phyloP scores from a whole-genome alignment of 2,888 invertebrate genomes.

The Cryptus armator region DNA sequence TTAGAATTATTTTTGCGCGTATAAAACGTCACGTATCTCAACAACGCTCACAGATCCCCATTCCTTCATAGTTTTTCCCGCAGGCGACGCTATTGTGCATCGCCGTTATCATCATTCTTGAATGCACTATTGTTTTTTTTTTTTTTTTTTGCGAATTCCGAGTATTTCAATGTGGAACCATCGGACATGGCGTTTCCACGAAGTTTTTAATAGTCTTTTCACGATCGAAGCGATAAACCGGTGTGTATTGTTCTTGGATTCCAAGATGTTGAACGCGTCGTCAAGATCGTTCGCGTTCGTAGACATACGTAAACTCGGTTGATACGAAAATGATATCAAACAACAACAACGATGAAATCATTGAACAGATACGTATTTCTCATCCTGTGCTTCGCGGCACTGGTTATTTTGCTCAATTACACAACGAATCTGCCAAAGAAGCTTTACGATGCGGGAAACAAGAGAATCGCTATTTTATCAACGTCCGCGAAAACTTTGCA shows the following conservation, averaged over 20 bases:
- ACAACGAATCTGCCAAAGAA: slow-evolving; percentile 78
- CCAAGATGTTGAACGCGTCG: slow-evolving; percentile 34
- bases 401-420: slow-evolving; percentile 80
- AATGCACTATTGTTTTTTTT: not conserved
- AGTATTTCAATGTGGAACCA: slow-evolving; percentile 12
- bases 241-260: not conserved
- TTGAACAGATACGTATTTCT: slow-evolving; percentile 79
- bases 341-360: slow-evolving; percentile 79
- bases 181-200: slow-evolving; percentile 41
- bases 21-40: not conserved
- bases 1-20: not conserved
- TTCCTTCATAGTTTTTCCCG: not conserved
- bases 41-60: slow-evolving; percentile 22
- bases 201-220: slow-evolving; percentile 32
- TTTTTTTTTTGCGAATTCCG: not conserved
- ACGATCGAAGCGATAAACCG: slow-evolving; percentile 20
- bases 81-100: not conserved
- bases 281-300: slow-evolving; percentile 9
- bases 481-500: slow-evolving; percentile 50
- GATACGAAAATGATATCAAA: slow-evolving; percentile 48
- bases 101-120: not conserved
- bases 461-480: slow-evolving; percentile 58
- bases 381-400: slow-evolving; percentile 77
- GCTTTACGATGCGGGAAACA: slow-evolving; percentile 71
- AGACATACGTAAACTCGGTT: slow-evolving; percentile 31